Evolutionary conservation across 2,888 invertebrate genomes (phyloP).

Genomic region (Eilema depressum): DNA sequence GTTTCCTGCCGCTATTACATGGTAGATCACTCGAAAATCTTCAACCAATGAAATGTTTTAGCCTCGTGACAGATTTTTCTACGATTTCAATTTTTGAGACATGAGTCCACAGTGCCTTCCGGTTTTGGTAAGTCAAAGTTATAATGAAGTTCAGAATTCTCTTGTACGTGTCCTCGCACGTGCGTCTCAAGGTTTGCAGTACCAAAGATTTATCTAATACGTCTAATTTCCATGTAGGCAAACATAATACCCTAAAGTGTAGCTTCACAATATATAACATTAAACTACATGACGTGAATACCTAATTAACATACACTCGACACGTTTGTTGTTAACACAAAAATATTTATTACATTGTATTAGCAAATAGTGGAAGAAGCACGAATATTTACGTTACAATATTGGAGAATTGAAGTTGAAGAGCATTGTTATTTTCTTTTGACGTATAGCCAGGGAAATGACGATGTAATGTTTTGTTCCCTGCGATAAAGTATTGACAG

Average conservation of each 20-base stretch:
- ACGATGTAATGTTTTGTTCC: background rate
- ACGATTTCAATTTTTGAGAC: background rate
- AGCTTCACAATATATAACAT: background rate
- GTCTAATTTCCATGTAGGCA: background rate
- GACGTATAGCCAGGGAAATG: background rate
- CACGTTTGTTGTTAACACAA: constrained; percentile 6
- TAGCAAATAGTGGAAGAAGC: constrained; percentile 5
- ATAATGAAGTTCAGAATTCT: background rate
- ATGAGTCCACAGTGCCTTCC: background rate
- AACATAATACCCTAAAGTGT: background rate
- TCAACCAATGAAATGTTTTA: background rate
- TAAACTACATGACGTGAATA: constrained; percentile 6
- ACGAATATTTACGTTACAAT: constrained; percentile 3
- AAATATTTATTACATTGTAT: constrained; percentile 16
- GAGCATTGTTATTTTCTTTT: background rate
- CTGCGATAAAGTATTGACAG: background rate
- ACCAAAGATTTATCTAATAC: background rate
- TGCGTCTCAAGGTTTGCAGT: background rate
- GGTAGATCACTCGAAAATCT: background rate
- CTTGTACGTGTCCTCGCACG: constrained; percentile 1
- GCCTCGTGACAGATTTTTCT: background rate
- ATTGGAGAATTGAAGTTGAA: background rate
- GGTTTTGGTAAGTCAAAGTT: background rate
- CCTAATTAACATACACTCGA: constrained; percentile 16
- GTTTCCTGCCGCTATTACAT: background rate